phyloP scores from a whole-genome alignment of 2,888 invertebrate species.

The Hermodice carunculata region DNA sequence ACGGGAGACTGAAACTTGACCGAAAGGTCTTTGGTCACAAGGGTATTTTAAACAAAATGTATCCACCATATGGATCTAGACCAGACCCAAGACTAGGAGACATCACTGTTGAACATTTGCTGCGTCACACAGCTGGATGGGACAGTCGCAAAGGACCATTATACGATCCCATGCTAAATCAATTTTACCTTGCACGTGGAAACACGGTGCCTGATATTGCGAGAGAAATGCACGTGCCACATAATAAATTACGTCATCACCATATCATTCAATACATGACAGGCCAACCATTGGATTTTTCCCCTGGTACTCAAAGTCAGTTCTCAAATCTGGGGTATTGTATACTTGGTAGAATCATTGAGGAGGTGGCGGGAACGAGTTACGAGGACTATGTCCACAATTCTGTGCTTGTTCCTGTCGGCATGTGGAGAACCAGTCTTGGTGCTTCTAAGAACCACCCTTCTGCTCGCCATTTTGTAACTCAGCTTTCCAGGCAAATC shows the following conservation, averaged over 20 bases:
- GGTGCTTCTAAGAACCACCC: constrained; percentile 28
- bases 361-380: constrained; percentile 45
- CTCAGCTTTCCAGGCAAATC: no score
- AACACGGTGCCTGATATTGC: constrained; percentile 54
- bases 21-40: constrained; percentile 51
- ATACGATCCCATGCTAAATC: constrained; percentile 54
- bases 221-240: constrained; percentile 44
- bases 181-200: constrained; percentile 46
- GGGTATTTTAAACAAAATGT: constrained; percentile 15
- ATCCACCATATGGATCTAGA: background rate
- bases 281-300: constrained; percentile 49
- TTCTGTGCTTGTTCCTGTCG: constrained; percentile 50
- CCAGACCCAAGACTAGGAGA: constrained; percentile 51
- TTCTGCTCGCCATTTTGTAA: no score
- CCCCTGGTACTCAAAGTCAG: constrained; percentile 52
- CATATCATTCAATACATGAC: constrained; percentile 58
- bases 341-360: constrained; percentile 58
- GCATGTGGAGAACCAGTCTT: constrained; percentile 63
- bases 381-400: constrained; percentile 52
- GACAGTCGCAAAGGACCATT: constrained; percentile 50
- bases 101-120: constrained; percentile 59
- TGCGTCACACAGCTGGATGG: constrained; percentile 62
- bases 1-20: constrained; percentile 45
- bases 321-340: constrained; percentile 62
- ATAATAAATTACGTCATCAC: constrained; percentile 33